phyloP scores from a whole-genome alignment of 2,113 vertebrate genomes.

The Pycnonotus jocosus region DNA sequence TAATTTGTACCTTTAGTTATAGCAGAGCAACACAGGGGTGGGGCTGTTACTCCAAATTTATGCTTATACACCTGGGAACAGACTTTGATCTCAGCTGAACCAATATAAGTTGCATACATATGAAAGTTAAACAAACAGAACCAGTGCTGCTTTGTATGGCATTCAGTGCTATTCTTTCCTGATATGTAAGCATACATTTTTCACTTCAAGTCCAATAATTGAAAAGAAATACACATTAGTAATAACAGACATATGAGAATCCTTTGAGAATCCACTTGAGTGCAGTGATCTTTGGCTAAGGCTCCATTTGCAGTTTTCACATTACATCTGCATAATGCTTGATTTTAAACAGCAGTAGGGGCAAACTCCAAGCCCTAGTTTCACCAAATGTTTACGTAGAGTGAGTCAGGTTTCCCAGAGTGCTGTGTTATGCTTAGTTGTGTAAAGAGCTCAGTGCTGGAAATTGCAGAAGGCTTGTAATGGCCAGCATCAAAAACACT shows the following conservation, averaged over 20 bases:
- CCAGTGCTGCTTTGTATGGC: not conserved
- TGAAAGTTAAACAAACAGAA: constrained; percentile 14
- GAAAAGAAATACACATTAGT: not conserved
- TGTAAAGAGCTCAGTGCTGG: not conserved
- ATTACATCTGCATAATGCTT: not conserved
- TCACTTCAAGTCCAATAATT: not conserved
- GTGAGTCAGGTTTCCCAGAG: not conserved
- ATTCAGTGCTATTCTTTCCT: not conserved
- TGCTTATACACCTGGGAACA: not conserved
- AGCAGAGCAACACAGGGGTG: not conserved
- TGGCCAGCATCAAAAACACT: not conserved
- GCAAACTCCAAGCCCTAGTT: not conserved
- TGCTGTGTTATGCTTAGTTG: not conserved
- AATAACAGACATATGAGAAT: not conserved
- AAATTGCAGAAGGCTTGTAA: not conserved
- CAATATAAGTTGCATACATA: not conserved
- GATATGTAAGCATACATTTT: not conserved
- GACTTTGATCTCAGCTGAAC: not conserved
- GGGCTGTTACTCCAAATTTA: not conserved
- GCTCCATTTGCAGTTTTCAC: not conserved
- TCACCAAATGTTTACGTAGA: not conserved
- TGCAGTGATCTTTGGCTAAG: not conserved
- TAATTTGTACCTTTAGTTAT: not conserved
- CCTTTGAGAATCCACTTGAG: not conserved
- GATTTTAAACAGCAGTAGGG: not conserved